These are phyloP conservation scores for Poeciliopsis retropinna DNA, from an alignment of 2,113 vertebrate species.

Conservation along the genomic window DNA sequence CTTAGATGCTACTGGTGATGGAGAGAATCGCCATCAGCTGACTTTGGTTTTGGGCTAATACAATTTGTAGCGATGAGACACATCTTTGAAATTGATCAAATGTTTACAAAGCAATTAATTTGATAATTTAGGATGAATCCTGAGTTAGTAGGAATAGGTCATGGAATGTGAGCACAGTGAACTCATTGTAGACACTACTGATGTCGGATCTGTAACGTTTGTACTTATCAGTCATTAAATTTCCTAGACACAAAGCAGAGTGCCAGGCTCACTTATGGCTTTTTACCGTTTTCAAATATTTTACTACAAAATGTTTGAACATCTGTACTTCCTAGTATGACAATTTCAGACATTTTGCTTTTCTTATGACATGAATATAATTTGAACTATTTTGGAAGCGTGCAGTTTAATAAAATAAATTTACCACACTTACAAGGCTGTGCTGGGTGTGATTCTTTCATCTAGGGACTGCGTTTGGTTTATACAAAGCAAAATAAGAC, in stretches of 20 bases:
- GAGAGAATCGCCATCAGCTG: slow-evolving; percentile 60
- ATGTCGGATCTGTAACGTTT: background rate
- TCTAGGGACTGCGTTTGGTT: too few relatives aligned
- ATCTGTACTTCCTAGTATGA: background rate
- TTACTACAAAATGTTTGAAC: too few relatives aligned
- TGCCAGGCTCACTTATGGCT: background rate
- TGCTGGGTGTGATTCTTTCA: too few relatives aligned
- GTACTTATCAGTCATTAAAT: background rate
- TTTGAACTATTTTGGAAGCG: too few relatives aligned
- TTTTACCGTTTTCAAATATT: too few relatives aligned
- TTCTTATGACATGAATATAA: too few relatives aligned
- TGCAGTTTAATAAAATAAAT: too few relatives aligned
- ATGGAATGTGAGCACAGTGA: slow-evolving; percentile 25
- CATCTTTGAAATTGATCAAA: slow-evolving; percentile 72
- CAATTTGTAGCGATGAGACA: slow-evolving; percentile 60
- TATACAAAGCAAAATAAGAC: too few relatives aligned
- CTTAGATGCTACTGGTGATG: slow-evolving; percentile 18
- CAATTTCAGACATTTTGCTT: background rate
- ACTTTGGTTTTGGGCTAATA: slow-evolving; percentile 64
- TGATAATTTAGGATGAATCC: slow-evolving; percentile 53
- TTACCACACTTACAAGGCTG: too few relatives aligned
- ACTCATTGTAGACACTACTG: slow-evolving; percentile 6
- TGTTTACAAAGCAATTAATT: slow-evolving; percentile 72
- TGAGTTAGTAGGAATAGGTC: slow-evolving; percentile 35
- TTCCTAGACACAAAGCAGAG: background rate